A percentile compares a stretch with the other conserved stretches of the same genome.
phyloP scores from a whole-genome alignment of 1,140 invertebrate species.

The Saccostrea echinata region DNA sequence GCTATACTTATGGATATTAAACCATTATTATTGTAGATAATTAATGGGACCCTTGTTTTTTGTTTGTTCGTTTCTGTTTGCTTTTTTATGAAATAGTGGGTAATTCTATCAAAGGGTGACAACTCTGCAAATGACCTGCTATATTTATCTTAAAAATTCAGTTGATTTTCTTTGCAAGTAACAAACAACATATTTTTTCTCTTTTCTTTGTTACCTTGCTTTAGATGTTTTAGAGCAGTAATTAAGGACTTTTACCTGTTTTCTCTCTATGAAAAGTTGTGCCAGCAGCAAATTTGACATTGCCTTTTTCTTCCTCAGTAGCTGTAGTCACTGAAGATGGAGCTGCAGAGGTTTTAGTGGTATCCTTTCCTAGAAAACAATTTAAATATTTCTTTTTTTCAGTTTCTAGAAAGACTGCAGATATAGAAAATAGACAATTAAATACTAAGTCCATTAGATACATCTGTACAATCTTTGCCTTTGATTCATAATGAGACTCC shows the following conservation, averaged over 20 bases:
- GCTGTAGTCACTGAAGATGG: neutral
- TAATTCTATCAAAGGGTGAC: neutral
- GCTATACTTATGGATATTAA: neutral
- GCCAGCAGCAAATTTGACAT: constrained; percentile 75
- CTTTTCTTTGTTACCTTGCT: constrained; percentile 38
- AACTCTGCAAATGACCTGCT: neutral
- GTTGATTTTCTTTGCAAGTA: too few species aligned
- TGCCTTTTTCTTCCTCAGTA: neutral
- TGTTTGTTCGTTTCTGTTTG: constrained; percentile 5
- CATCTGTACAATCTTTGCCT: too few species aligned
- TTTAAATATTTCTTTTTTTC: constrained; percentile 66
- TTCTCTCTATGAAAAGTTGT: constrained; percentile 74
- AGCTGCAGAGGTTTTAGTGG: neutral
- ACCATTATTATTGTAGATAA: neutral
- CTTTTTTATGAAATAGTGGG: too few species aligned
- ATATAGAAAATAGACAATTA: constrained; percentile 68
- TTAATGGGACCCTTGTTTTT: neutral
- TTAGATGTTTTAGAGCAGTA: too few species aligned
- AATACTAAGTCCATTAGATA: too few species aligned
- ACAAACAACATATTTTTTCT: neutral
- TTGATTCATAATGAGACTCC: neutral
- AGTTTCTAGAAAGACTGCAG: neutral
- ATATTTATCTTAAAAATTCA: neutral
- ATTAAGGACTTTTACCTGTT: constrained; percentile 68
- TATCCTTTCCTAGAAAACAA: neutral